Percentiles rank a stretch among this genome's conserved stretches.
phyloP scores from a whole-genome alignment of 2,797 vertebrate species.

The Okamejei kenojei region DNA sequence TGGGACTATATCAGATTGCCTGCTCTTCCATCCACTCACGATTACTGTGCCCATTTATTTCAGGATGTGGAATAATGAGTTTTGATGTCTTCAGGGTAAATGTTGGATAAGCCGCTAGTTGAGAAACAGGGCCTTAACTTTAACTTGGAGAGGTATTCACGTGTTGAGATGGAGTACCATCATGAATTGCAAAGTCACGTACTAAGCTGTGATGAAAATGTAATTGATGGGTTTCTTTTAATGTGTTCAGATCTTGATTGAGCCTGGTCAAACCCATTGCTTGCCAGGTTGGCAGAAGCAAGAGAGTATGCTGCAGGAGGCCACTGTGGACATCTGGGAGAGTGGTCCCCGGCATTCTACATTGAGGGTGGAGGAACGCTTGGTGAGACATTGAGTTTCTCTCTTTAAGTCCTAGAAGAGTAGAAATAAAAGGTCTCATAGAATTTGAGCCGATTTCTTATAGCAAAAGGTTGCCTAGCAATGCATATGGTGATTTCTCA shows the following conservation, averaged over 20 bases:
- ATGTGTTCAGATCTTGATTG: not conserved
- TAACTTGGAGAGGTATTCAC: not conserved
- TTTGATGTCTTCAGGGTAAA: not conserved
- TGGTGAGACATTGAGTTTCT: not conserved
- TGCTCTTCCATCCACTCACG: not conserved
- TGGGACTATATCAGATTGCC: not conserved
- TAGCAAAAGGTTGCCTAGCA: not conserved
- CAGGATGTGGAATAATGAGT: not conserved
- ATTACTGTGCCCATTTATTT: not conserved
- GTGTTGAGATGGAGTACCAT: not conserved
- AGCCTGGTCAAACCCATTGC: not conserved
- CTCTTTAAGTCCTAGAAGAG: not conserved
- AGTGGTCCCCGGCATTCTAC: not conserved
- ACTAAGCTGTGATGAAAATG: not conserved
- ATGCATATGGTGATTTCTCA: not conserved
- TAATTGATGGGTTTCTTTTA: not conserved
- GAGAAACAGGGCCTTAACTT: not conserved
- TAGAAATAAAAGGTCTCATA: not conserved
- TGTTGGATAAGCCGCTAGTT: not conserved
- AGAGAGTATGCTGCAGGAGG: not conserved
- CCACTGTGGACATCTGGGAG: not conserved
- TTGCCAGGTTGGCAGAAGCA: not conserved
- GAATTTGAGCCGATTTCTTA: not conserved
- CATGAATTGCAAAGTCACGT: not conserved
- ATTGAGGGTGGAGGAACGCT: not conserved